phyloP scores from a whole-genome alignment of 2,113 vertebrate genomes.

The Prionailurus viverrinus region DNA sequence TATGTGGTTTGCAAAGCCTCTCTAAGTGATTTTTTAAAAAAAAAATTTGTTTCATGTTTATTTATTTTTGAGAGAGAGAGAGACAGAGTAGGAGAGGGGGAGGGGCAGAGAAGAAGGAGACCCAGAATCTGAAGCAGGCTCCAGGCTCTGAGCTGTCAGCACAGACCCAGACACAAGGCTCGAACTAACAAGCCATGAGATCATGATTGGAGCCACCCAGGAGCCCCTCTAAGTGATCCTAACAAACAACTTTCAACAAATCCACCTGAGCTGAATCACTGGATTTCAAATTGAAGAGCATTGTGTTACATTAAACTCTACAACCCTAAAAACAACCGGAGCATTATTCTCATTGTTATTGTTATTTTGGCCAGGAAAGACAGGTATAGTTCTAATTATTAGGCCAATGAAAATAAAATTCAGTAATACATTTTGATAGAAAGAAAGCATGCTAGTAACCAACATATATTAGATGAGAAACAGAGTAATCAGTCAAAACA shows the following conservation, averaged over 20 bases:
- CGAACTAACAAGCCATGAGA: too few relatives aligned
- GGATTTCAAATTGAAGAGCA: background rate
- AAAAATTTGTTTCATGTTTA: too few relatives aligned
- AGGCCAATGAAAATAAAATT: background rate
- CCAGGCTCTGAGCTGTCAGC: too few relatives aligned
- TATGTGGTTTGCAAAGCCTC: background rate
- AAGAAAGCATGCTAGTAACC: background rate
- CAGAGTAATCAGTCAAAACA: constrained; percentile 26
- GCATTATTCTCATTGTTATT: background rate
- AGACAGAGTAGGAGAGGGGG: too few relatives aligned
- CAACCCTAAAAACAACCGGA: background rate
- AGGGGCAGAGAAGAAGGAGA: too few relatives aligned
- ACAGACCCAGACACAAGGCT: too few relatives aligned
- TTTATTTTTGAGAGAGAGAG: too few relatives aligned
- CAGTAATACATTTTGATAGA: background rate
- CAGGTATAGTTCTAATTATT: background rate
- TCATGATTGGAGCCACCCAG: too few relatives aligned
- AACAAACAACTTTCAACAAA: background rate
- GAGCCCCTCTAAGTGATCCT: background rate
- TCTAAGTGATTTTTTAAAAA: background rate
- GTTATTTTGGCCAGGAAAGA: background rate
- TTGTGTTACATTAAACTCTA: background rate
- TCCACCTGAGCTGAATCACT: background rate
- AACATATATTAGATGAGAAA: background rate
- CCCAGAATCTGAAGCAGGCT: too few relatives aligned